Conservation (phyloP, 2,888 invertebrate species). For the Noctua comes region DNA sequence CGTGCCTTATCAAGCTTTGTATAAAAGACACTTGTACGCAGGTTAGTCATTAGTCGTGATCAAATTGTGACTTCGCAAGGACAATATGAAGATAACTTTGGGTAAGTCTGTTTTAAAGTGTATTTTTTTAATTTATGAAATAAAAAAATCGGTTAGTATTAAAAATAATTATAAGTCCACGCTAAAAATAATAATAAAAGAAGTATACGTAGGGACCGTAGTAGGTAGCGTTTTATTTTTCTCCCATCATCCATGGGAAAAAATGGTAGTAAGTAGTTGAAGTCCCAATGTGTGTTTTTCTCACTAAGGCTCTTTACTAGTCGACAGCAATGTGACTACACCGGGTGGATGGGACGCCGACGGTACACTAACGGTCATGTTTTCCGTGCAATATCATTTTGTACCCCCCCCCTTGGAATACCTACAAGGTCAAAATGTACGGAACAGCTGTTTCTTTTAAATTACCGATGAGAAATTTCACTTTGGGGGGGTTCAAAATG, state of each 20-base stretch:
- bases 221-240: neutral
- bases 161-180: too few relatives aligned
- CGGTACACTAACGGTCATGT: too few relatives aligned
- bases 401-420: too few relatives aligned
- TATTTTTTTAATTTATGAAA: too few relatives aligned
- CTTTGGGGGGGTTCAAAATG: too few relatives aligned
- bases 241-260: neutral
- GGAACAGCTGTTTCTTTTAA: too few relatives aligned
- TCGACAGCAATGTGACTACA: neutral
- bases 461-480: too few relatives aligned
- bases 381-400: too few relatives aligned
- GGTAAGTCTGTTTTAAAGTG: conserved; percentile 19
- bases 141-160: neutral
- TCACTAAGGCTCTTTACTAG: neutral
- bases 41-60: conserved; percentile 22
- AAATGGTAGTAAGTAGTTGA: neutral
- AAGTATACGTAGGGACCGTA: neutral
- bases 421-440: too few relatives aligned
- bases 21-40: conserved; percentile 31
- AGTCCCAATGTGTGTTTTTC: neutral
- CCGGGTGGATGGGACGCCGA: too few relatives aligned
- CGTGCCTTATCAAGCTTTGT: conserved; percentile 7
- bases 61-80: conserved; percentile 11
- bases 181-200: too few relatives aligned
- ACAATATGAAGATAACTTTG: conserved; percentile 50